Base-by-base conservation (phyloP, 1,140 invertebrate genomes). In the Alviniconcha marisindica region DNA sequence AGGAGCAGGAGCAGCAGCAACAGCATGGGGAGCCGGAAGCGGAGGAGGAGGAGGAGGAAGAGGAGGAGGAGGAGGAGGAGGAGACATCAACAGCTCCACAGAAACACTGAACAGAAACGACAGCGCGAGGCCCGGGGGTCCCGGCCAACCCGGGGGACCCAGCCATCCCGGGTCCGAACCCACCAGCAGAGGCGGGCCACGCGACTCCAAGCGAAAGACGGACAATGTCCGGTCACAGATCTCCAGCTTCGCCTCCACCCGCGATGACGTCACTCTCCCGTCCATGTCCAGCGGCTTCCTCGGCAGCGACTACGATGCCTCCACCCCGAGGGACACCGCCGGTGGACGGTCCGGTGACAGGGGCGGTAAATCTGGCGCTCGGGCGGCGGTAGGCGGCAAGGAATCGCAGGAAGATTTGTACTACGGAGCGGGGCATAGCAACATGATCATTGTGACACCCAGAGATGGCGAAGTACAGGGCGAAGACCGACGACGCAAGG, bases 241-340 rank as follows among this genome's bases (percentile, higher is more conserved):
- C 7, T 66, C 60, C 60, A 66, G 60, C 60, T 21, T 66, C 28
- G 60, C 60, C 31, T 66, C 60, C 60, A 66, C 60, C 28, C 60
- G 60, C 60, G 60, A 66, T 33, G 60, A 66, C 60, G 60, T 66
- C 60, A 66, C 60, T 15, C 60, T 66, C 28, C 60, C 60, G 10
- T 66, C 60, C 60, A 66, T 66, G 60, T 66, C 60, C 60, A 66
- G 60, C 60, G 60, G 60, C 3, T 66, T 66, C 28, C 7, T 66
- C 60, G 36, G 60, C 28, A 66, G 60, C 60, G 21, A 24, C 10
- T n/a, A 66, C 60, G 60, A 33, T 4, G 60, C 5, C 2, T 28
- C 3, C 28, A 66, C n/a, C 10, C 4, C n/a, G n/a, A 3, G 60
- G n/a, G 60, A 33, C n/a, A 33, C 60, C n/a, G 21, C 56, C 7